phyloP scores from a whole-genome alignment of 1,140 invertebrate genomes.

The Eulimnadia texana region DNA sequence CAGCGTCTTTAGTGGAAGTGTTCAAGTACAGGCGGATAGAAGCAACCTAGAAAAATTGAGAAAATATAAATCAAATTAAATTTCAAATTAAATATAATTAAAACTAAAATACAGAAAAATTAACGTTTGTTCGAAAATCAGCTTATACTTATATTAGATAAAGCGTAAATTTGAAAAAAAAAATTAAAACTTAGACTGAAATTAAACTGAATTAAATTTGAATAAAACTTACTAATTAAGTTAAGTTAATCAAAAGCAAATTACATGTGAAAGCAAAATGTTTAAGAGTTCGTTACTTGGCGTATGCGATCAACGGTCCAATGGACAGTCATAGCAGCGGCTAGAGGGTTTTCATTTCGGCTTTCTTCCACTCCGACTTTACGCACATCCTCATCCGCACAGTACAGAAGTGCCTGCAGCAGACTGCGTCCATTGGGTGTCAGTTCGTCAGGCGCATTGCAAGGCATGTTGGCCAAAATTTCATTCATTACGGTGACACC shows the following conservation, averaged over 20 bases:
- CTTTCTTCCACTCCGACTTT: neutral
- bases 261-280: neutral
- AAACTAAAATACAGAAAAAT: neutral
- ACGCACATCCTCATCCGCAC: neutral
- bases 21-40: neutral
- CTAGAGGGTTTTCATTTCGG: neutral
- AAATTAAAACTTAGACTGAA: neutral
- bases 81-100: neutral
- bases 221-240: neutral
- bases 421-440: neutral
- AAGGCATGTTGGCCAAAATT: neutral
- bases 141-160: neutral
- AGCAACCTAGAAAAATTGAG: neutral
- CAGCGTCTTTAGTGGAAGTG: neutral
- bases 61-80: neutral
- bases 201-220: neutral
- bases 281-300: neutral
- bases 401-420: neutral
- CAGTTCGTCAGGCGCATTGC: neutral
- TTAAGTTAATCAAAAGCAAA: too few species aligned
- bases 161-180: neutral
- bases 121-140: too few species aligned
- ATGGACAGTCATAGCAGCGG: neutral
- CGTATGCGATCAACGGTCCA: constrained; percentile 5
- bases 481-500: constrained; percentile 1